Base-by-base conservation (phyloP, 2,113 vertebrate species). In the Corydoras maculifer region DNA sequence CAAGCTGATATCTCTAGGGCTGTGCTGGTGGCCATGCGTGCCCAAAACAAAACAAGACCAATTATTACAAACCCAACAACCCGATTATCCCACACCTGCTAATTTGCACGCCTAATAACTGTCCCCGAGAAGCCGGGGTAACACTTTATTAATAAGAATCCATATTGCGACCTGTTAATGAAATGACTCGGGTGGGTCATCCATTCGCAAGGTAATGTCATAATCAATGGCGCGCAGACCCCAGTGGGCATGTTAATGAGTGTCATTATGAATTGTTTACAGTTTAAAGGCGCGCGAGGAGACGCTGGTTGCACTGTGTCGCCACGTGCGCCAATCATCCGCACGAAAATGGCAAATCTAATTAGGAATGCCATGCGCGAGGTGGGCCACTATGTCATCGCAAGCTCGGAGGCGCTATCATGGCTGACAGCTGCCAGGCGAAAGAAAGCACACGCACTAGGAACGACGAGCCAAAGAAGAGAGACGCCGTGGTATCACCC, bases 51-150 rank as follows among this genome's bases (percentile, higher is more conserved):
- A 18, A 64, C 3, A 25, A 63, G 92, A 98, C 96, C 94, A 95
- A 96, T 97, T 96, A 94, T 95, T 92, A 92, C 89, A 91, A 94
- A 94, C 91, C 88, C 92, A 94, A 92, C 87, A 92, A 93, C 89
- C 92, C 93, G 93, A 97, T 96, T 96, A 93, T 92, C 90, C 87
- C 86, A 79, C 91, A 87, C 86, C 82, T 85, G 85, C 92, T 98
- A 94, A 97, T 97, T 96, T 95, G 91, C 91, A 92, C 94, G 93
- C 95, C 95, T 95, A 96, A 96, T 91, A 92, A 92, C 83, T 88
- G 86, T 85, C 76, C 72, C 83, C 80, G 75, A 82, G 80, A 83
- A 86, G 91, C 89, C 91, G 86, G 80, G 88, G 79, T 83, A 91
- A 87, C 88, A 87, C 91, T 96, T 94, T 98, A 96, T 96, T 97